Conservation (phyloP, 2,113 vertebrate species). For the Spea bombifrons region DNA sequence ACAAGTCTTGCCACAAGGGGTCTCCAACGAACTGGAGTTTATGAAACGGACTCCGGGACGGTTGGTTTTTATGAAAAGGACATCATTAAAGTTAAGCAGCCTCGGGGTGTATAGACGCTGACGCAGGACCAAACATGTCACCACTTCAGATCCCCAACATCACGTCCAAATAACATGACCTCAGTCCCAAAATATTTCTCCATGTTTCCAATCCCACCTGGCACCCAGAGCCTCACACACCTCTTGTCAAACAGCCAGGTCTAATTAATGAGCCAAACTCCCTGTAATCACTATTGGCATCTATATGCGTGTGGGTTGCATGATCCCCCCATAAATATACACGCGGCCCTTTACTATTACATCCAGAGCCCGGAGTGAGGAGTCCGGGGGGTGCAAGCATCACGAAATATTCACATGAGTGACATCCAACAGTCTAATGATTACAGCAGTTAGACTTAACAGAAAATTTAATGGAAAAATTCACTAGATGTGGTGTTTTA, state of each 20-base stretch:
- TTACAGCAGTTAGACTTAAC: too few relatives aligned
- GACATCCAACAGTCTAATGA: too few relatives aligned
- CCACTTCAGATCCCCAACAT: conserved; percentile 12
- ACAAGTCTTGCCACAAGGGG: neutral
- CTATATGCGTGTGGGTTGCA: neutral
- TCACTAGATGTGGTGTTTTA: too few relatives aligned
- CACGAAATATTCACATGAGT: too few relatives aligned
- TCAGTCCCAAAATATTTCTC: conserved; percentile 2
- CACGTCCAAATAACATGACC: conserved; percentile 22
- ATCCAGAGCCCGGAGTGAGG: too few relatives aligned
- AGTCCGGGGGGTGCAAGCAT: too few relatives aligned
- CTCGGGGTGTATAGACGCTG: neutral
- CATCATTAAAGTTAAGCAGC: too few relatives aligned
- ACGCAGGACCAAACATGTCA: conserved; percentile 15
- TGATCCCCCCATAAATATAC: neutral
- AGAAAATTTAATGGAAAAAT: too few relatives aligned
- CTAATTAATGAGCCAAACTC: conserved; percentile 45
- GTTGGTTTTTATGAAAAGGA: neutral
- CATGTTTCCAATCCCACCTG: conserved; percentile 47
- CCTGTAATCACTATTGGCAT: conserved; percentile 51
- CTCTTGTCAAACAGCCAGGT: conserved; percentile 49
- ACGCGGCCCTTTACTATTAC: too few relatives aligned
- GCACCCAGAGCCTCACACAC: conserved; percentile 55
- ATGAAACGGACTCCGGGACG: neutral
- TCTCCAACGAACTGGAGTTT: neutral